phyloP scores from a whole-genome alignment of 2,113 vertebrate species.

The Pleuronectes platessa region DNA sequence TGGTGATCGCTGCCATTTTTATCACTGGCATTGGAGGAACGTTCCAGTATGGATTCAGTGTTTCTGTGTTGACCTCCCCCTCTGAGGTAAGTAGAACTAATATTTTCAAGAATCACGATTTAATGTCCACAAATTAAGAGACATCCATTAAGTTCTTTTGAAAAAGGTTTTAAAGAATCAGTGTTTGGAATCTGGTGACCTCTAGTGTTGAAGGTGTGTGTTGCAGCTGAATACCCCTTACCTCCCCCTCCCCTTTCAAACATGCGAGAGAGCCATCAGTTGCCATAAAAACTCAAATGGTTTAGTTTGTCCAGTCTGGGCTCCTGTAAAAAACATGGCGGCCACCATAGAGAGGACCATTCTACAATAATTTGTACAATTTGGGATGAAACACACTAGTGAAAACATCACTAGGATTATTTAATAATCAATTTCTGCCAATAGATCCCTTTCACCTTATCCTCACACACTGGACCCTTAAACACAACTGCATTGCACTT shows the following conservation, averaged over 20 bases:
- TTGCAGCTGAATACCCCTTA: no score
- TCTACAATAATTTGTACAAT: no score
- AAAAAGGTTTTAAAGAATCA: background rate
- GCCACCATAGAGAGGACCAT: no score
- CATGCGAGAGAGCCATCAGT: no score
- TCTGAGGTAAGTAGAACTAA: conserved; percentile 79
- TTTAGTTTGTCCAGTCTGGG: no score
- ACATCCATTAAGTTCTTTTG: background rate
- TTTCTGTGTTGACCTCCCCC: conserved; percentile 86
- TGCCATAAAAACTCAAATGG: background rate
- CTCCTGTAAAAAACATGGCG: no score
- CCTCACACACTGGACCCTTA: no score
- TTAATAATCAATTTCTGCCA: no score
- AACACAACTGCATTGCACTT: no score
- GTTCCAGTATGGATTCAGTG: conserved; percentile 86
- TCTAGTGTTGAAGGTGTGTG: background rate
- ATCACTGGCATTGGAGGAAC: conserved; percentile 83
- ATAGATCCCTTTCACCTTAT: no score
- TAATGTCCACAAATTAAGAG: background rate
- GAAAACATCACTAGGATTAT: no score
- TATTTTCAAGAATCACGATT: background rate
- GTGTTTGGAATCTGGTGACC: background rate
- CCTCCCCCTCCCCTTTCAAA: background rate
- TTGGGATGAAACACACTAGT: no score
- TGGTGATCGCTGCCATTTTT: conserved; percentile 71